phyloP scores from a whole-genome alignment of 2,888 invertebrate species.

The Papilio elwesi region DNA sequence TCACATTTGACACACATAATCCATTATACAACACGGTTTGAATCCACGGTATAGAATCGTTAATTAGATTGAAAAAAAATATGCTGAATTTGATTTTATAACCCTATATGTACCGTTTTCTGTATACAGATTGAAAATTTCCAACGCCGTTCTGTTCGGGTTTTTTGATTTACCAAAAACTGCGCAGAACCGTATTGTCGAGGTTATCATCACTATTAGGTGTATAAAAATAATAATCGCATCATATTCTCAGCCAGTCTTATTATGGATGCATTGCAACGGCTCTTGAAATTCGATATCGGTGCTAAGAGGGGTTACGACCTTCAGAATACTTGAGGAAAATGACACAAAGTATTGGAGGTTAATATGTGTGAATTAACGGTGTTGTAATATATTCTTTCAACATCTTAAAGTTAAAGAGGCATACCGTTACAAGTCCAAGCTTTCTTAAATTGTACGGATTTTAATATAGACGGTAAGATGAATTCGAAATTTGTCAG shows the following conservation, averaged over 20 bases:
- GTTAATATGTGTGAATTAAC: conserved; percentile 20
- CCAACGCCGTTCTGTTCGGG: no score
- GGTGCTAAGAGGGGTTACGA: conserved; percentile 20
- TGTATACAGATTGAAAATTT: no score
- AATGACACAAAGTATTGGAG: conserved; percentile 16
- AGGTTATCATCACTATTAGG: no score
- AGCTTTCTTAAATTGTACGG: neutral
- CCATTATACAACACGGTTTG: no score
- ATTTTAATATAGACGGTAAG: neutral
- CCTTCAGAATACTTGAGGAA: conserved; percentile 11
- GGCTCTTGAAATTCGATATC: conserved; percentile 18
- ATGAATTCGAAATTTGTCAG: no score
- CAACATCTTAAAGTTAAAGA: conserved; percentile 1
- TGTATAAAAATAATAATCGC: neutral
- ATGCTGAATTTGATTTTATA: no score
- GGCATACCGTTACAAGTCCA: neutral
- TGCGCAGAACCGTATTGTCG: no score
- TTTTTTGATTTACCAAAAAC: no score
- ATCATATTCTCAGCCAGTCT: conserved; percentile 8
- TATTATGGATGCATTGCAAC: conserved; percentile 14
- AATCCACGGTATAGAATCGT: no score
- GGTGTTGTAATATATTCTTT: conserved; percentile 9
- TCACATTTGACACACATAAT: no score
- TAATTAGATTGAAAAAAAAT: no score
- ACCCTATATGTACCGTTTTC: no score